Evolutionary conservation across 2,113 vertebrate species (phyloP).

Genomic region (Eptatretus burgeri): DNA sequence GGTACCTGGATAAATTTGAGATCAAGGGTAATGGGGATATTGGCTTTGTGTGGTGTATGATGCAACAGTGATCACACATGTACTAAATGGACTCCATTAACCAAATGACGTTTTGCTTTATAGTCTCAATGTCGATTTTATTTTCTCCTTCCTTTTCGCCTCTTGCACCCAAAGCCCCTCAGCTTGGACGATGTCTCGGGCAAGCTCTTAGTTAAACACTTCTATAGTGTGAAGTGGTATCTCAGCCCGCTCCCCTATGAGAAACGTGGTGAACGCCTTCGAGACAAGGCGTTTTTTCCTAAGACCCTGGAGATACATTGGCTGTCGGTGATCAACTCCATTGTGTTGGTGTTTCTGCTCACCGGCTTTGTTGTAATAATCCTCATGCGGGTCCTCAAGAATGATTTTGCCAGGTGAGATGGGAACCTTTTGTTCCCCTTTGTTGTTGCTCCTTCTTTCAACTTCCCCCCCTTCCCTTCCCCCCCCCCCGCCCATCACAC

Average conservation of each 20-base stretch:
- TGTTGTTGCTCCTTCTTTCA: neutral
- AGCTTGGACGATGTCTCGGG: conserved; percentile 39
- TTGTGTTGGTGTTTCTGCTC: conserved; percentile 57
- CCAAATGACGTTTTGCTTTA: too few relatives aligned
- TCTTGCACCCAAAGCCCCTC: conserved; percentile 22
- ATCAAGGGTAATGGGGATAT: too few relatives aligned
- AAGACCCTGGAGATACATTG: conserved; percentile 69
- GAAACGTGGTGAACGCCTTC: conserved; percentile 26
- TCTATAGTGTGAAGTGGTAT: conserved; percentile 54
- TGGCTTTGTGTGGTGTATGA: too few relatives aligned
- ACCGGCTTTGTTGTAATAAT: conserved; percentile 70
- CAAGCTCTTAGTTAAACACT: conserved; percentile 25
- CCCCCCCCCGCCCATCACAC: too few relatives aligned
- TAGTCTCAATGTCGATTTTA: too few relatives aligned
- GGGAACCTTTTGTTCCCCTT: neutral
- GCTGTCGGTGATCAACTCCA: conserved; percentile 65
- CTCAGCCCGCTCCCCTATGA: conserved; percentile 23
- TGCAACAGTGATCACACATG: too few relatives aligned
- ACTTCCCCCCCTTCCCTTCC: neutral
- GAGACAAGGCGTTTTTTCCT: conserved; percentile 47
- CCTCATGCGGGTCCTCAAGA: conserved; percentile 60
- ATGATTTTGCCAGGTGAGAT: conserved; percentile 38
- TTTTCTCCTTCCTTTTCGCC: too few relatives aligned
- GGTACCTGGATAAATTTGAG: too few relatives aligned
- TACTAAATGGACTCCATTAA: too few relatives aligned